Percentiles rank a stretch among this genome's conserved stretches.
Evolutionary conservation across 2,888 invertebrate genomes (phyloP).

Genomic region (Psylliodes chrysocephalus): DNA sequence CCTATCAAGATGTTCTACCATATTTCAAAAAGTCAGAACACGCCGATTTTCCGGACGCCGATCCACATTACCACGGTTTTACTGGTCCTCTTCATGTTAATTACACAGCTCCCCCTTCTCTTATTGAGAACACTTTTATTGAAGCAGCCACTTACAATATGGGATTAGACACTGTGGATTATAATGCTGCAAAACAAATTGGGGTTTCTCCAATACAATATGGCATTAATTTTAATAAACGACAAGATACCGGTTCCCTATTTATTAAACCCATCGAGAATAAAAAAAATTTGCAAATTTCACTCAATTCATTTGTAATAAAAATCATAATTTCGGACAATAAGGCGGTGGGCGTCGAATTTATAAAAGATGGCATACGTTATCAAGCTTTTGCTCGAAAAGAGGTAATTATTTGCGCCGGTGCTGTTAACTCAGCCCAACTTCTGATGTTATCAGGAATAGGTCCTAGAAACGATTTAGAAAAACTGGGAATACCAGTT

Average conservation of each 20-base stretch:
- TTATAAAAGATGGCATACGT: neutral
- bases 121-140: slow-evolving; percentile 2
- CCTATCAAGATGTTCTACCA: slow-evolving; percentile 73
- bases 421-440: slow-evolving; percentile 86
- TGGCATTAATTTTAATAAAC: slow-evolving; percentile 24
- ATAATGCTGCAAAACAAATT: slow-evolving; percentile 6
- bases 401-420: slow-evolving; percentile 83
- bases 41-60: neutral
- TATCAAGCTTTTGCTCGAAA: slow-evolving; percentile 70
- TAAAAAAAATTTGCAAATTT: slow-evolving; percentile 61
- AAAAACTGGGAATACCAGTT: slow-evolving; percentile 69
- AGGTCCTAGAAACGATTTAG: slow-evolving; percentile 73
- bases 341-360: slow-evolving; percentile 24
- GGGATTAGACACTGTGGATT: slow-evolving; percentile 12
- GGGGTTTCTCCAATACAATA: slow-evolving; percentile 21
- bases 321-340: slow-evolving; percentile 1
- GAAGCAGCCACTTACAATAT: slow-evolving; percentile 67
- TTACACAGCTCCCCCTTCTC: slow-evolving; percentile 20
- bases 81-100: slow-evolving; percentile 67
- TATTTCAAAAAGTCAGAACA: slow-evolving; percentile 81
- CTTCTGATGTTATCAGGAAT: slow-evolving; percentile 87
- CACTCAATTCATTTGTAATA: slow-evolving; percentile 64
- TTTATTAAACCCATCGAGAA: slow-evolving; percentile 1
- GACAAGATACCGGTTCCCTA: slow-evolving; percentile 2
- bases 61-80: slow-evolving; percentile 38